Conservation (phyloP, 1,140 invertebrate genomes). For the Bursaphelenchus mucronatus region DNA sequence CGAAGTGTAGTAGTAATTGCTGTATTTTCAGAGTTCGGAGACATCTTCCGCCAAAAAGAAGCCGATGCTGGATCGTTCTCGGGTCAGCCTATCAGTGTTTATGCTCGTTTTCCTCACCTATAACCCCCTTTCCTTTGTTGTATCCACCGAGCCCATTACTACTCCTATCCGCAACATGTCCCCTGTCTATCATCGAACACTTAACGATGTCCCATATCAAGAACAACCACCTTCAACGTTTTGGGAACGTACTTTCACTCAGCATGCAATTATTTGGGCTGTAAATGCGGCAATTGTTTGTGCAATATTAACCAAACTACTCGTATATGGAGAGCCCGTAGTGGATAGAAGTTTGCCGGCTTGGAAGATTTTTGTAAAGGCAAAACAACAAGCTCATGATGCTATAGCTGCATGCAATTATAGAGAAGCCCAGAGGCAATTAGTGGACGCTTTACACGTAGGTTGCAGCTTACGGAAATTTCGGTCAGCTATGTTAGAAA, state of each 20-base stretch:
- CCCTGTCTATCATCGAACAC: conserved; percentile 19
- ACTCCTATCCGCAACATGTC: background rate
- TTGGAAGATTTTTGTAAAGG: conserved; percentile 47
- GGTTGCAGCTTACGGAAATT: conserved; percentile 5
- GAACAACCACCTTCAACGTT: too few relatives aligned
- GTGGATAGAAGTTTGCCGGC: conserved; percentile 33
- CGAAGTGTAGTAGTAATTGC: background rate
- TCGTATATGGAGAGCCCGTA: conserved; percentile 48
- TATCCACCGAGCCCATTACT: conserved; percentile 1
- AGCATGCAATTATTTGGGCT: conserved; percentile 38
- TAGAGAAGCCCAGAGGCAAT: conserved; percentile 57
- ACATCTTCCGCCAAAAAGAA: conserved; percentile 22
- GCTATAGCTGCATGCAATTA: conserved; percentile 47
- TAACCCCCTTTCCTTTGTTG: conserved; percentile 33
- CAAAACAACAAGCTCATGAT: conserved; percentile 35
- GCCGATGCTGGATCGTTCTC: conserved; percentile 31
- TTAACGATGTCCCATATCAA: background rate
- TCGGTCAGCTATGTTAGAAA: too few relatives aligned
- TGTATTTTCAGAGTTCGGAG: conserved; percentile 4
- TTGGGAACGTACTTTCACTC: conserved; percentile 13
- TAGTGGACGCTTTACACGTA: conserved; percentile 47
- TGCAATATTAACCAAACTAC: conserved; percentile 31
- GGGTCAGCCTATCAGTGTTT: conserved; percentile 45
- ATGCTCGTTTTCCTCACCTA: conserved; percentile 42
- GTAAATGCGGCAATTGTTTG: conserved; percentile 40